These are phyloP conservation scores for Chelmon rostratus DNA, from an alignment of 2,797 vertebrate genomes.

Conservation along the genomic window DNA sequence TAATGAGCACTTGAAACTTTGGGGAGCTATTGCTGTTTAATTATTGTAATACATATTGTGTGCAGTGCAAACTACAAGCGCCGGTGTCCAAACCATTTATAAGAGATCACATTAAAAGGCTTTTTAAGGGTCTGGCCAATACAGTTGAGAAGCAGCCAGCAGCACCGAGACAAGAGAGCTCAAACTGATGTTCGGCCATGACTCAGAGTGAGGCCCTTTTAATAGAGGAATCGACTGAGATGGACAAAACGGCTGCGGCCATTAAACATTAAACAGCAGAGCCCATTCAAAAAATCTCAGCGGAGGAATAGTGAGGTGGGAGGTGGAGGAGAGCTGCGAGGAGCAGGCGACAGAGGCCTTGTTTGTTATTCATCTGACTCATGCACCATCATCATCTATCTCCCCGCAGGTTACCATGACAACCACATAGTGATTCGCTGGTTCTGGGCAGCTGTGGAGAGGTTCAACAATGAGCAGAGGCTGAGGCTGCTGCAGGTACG, in stretches of 20 bases:
- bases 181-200: conserved; percentile 40
- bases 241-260: conserved; percentile 33
- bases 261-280: conserved; percentile 71
- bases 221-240: conserved; percentile 70
- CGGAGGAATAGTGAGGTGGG: background rate
- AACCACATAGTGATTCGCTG: conserved; percentile 98
- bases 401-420: conserved; percentile 94
- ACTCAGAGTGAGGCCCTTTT: conserved; percentile 64
- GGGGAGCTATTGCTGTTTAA: conserved; percentile 20
- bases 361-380: conserved; percentile 71
- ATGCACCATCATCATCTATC: conserved; percentile 54
- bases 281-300: conserved; percentile 45
- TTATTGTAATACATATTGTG: conserved; percentile 21
- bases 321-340: background rate
- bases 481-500: conserved; percentile 93
- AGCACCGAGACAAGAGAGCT: conserved; percentile 41
- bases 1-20: conserved; percentile 18
- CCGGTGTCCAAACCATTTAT: conserved; percentile 45
- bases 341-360: conserved; percentile 11
- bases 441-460: conserved; percentile 99
- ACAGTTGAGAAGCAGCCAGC: conserved; percentile 61
- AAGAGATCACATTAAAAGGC: conserved; percentile 68
- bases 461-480: conserved; percentile 99
- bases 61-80: background rate
- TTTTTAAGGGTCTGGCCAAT: conserved; percentile 60